Conservation (phyloP, 2,888 invertebrate genomes). For the Drosophila borborema region DNA sequence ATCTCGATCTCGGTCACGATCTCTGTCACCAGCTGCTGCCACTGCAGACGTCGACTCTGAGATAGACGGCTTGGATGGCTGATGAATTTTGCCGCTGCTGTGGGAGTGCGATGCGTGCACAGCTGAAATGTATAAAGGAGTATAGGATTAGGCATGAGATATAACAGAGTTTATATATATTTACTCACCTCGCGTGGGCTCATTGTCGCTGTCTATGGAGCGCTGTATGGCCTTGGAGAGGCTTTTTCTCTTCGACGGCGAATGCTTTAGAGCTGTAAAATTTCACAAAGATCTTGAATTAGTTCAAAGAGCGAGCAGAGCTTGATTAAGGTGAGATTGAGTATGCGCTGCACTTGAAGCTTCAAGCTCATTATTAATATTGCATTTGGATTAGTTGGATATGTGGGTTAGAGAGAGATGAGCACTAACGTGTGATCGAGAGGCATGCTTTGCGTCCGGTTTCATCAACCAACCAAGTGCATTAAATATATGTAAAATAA, state of each 20-base stretch:
- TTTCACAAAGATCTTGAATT: slow-evolving; percentile 10
- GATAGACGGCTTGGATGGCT: slow-evolving; percentile 57
- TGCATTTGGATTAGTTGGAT: slow-evolving; percentile 29
- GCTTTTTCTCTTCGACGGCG: slow-evolving; percentile 97
- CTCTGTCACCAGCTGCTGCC: slow-evolving; percentile 81
- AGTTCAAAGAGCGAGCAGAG: not conserved
- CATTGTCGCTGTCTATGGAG: slow-evolving; percentile 90
- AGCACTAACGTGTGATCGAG: slow-evolving; percentile 69
- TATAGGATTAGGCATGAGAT: not conserved
- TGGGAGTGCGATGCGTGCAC: slow-evolving; percentile 72
- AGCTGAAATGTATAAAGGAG: slow-evolving; percentile 24
- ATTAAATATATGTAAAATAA: slow-evolving; percentile 23
- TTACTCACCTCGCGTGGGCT: slow-evolving; percentile 86
- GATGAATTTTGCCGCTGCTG: slow-evolving; percentile 71
- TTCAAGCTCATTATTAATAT: slow-evolving; percentile 42
- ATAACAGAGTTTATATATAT: no score
- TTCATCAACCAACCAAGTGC: slow-evolving; percentile 47
- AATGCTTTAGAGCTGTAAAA: slow-evolving; percentile 95
- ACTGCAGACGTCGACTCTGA: slow-evolving; percentile 61
- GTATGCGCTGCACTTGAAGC: slow-evolving; percentile 46
- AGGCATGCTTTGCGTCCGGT: slow-evolving; percentile 74
- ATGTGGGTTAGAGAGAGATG: slow-evolving; percentile 35
- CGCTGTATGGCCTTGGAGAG: slow-evolving; percentile 90
- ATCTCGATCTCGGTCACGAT: slow-evolving; percentile 16
- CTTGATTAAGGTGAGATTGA: not conserved